A percentile compares a stretch with the other conserved stretches of the same genome.
Conservation (phyloP, 1,140 invertebrate species). For the Ylistrum balloti region DNA sequence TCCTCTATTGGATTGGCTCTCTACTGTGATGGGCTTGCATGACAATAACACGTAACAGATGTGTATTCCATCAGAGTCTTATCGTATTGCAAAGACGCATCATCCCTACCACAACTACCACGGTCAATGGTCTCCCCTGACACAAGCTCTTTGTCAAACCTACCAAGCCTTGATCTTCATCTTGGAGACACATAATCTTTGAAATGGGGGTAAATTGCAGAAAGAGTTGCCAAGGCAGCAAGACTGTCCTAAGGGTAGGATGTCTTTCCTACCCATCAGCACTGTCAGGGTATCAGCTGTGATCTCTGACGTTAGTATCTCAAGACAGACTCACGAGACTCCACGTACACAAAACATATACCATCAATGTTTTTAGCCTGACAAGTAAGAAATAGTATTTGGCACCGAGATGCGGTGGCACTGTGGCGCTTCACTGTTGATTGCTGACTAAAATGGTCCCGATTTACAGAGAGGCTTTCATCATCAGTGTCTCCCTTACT, state of each 20-base stretch:
- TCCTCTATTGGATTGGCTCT: conserved; percentile 38
- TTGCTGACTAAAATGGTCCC: conserved; percentile 22
- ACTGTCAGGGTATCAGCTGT: not conserved
- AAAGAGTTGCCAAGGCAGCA: not conserved
- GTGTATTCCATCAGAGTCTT: conserved; percentile 37
- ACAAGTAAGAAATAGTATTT: conserved; percentile 30
- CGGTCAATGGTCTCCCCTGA: conserved; percentile 19
- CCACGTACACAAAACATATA: conserved; percentile 33
- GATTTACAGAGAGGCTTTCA: conserved; percentile 13
- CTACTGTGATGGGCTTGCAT: conserved; percentile 28
- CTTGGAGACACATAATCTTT: conserved; percentile 34
- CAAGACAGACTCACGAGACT: not conserved
- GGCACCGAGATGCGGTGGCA: not conserved
- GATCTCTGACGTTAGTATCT: not conserved
- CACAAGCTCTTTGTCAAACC: conserved; percentile 30
- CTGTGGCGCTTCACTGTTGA: conserved; percentile 25
- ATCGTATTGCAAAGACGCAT: conserved; percentile 33
- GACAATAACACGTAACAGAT: conserved; percentile 48
- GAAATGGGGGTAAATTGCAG: not conserved
- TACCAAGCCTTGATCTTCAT: not conserved
- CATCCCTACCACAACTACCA: not conserved
- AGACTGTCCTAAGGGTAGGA: conserved; percentile 25
- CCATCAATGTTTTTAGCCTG: conserved; percentile 11
- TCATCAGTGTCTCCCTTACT: conserved; percentile 11
- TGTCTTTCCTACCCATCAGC: conserved; percentile 18